These are phyloP conservation scores for Ridgeia piscesae DNA, from an alignment of 1,140 invertebrate genomes.

Conservation along the genomic window DNA sequence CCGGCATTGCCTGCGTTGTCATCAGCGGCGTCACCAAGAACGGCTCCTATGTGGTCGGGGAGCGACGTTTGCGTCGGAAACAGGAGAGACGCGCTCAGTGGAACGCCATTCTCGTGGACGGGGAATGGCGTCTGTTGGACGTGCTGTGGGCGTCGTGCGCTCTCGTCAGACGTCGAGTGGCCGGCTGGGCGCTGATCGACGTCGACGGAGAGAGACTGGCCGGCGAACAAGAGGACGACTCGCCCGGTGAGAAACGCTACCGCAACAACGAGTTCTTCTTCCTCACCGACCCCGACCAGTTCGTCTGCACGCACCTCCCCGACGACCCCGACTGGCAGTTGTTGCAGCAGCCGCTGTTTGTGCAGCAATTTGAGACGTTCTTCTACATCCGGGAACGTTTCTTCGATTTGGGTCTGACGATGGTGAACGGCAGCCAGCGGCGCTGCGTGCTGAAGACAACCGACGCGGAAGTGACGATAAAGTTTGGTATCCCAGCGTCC, in stretches of 20 bases:
- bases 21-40: conserved; percentile 55
- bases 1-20: conserved; percentile 48
- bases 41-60: conserved; percentile 51
- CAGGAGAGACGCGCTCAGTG: conserved; percentile 50
- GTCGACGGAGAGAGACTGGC: conserved; percentile 30
- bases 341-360: conserved; percentile 36
- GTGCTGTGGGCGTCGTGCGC: conserved; percentile 54
- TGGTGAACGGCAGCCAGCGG: conserved; percentile 30
- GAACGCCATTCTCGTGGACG: conserved; percentile 51
- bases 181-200: not conserved
- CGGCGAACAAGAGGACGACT: conserved; percentile 30
- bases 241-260: not conserved
- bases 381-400: conserved; percentile 49
- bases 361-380: conserved; percentile 38
- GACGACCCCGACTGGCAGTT: conserved; percentile 49
- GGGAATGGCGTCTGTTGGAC: conserved; percentile 51
- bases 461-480: conserved; percentile 44
- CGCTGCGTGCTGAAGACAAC: conserved; percentile 41
- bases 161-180: conserved; percentile 39
- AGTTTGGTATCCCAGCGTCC: conserved; percentile 40
- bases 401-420: conserved; percentile 43
- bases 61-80: conserved; percentile 27
- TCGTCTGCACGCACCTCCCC: conserved; percentile 51
- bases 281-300: conserved; percentile 47
- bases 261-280: conserved; percentile 55